Evolutionary conservation across 2,797 vertebrate genomes (phyloP).

Genomic region (Pseudomugil gertrudae): DNA sequence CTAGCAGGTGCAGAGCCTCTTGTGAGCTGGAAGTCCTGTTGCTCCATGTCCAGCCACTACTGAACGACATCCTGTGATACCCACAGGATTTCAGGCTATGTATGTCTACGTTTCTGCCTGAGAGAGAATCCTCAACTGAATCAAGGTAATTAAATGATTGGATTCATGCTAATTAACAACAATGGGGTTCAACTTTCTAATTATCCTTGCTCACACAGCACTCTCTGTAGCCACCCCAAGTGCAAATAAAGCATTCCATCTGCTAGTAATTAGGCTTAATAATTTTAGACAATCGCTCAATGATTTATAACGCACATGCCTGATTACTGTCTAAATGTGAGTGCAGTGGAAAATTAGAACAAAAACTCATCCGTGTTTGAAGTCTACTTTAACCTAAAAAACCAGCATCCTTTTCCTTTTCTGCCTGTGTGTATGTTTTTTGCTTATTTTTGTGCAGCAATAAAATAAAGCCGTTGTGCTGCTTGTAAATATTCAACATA

Average conservation of each 20-base stretch:
- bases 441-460: slow-evolving; percentile 33
- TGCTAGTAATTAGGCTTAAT: slow-evolving; percentile 99
- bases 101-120: slow-evolving; percentile 76
- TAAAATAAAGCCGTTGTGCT: slow-evolving; percentile 89
- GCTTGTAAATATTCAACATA: slow-evolving; percentile 89
- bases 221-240: slow-evolving; percentile 98
- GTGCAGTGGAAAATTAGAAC: slow-evolving; percentile 69
- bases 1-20: slow-evolving; percentile 63
- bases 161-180: slow-evolving; percentile 99
- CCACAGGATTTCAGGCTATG: slow-evolving; percentile 61
- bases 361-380: slow-evolving; percentile 61
- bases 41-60: slow-evolving; percentile 62
- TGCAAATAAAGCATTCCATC: slow-evolving; percentile 99
- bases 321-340: slow-evolving; percentile 88
- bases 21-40: slow-evolving; percentile 55
- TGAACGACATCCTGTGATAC: slow-evolving; percentile 62
- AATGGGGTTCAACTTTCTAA: slow-evolving; percentile 99
- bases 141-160: slow-evolving; percentile 99
- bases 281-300: slow-evolving; percentile 97
- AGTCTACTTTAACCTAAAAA: slow-evolving; percentile 38
- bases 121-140: slow-evolving; percentile 87
- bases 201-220: slow-evolving; percentile 99
- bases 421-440: slow-evolving; percentile 2
- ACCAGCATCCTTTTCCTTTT: slow-evolving; percentile 20
- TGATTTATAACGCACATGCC: slow-evolving; percentile 96